Base-by-base conservation (phyloP, 2,113 vertebrate species). In the Chaenocephalus aceratus region DNA sequence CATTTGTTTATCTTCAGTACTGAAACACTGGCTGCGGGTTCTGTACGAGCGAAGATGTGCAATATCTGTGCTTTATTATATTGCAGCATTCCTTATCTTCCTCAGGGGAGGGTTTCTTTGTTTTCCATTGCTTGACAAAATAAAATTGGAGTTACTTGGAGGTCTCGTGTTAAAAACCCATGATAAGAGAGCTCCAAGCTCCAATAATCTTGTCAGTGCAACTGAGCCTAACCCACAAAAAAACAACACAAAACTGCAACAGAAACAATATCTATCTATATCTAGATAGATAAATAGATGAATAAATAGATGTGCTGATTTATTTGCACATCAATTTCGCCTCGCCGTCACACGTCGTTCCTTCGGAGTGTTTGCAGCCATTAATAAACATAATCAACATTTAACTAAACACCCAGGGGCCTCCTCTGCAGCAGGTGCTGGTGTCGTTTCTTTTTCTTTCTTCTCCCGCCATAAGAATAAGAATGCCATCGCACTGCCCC, bases 361-460 rank as follows among this genome's bases (percentile, higher is more conserved):
- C 80, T 76, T 83, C 52, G 73, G 70, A 71, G 65, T 56, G 48
- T 88, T 77, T 77, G 65, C 75, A 84, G 68, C 63, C 82, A 93
- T 92, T 91, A 91, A 88, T 87, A 90, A 90, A 90, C 80, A 90
- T 90, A 91, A 94, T 92, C 91, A 93, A 89, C 86, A 87, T 84
- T 92, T 92, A 93, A 87, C 81, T 64, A 80, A 89, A 88, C 86
- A 91, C 91, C 91, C 88, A 58, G 62, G 86, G 92, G 88, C 66
- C 66, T 62, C 36, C 53, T 87, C 85, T 83, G 81, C 63, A 93
- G 91, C 92, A 93, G 93, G 89, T 92, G 88, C 69, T 85, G 74
- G 72, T 66, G 41, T 71, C 15, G 69, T 80, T 87, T 83, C 82
- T 60, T 86, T 81, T 75, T 80, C 76, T 83, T 82, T 87, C 80